Percentiles rank a stretch among this genome's conserved stretches.
Evolutionary conservation across 2,888 invertebrate genomes (phyloP).

Genomic region (Zhuqinia jingwanae): DNA sequence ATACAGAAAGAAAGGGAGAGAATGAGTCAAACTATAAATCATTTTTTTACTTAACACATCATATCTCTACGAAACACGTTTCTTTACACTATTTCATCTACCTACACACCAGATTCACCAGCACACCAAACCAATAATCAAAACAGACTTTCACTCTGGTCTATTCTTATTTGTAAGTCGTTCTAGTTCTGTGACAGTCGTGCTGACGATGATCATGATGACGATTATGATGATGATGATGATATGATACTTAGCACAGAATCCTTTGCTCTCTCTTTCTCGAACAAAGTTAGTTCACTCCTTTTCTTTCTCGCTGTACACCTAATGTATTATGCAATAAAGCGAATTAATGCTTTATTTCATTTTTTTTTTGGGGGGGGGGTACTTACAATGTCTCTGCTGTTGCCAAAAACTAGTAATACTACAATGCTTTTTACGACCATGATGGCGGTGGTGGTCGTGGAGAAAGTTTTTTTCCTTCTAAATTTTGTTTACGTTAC

Average conservation of each 20-base stretch:
- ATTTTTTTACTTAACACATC: slow-evolving; percentile 28
- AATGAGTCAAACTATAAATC: slow-evolving; percentile 49
- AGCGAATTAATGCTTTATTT: not conserved
- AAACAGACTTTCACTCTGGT: too few relatives aligned
- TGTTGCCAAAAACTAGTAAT: not conserved
- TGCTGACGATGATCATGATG: too few relatives aligned
- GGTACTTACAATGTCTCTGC: not conserved
- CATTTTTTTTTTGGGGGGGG: slow-evolving; percentile 17
- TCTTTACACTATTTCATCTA: too few relatives aligned
- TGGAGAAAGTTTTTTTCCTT: not conserved
- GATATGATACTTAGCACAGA: too few relatives aligned
- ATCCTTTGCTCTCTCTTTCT: not conserved
- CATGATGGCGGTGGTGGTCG: too few relatives aligned
- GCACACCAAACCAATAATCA: too few relatives aligned
- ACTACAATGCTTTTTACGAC: not conserved
- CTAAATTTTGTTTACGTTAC: slow-evolving; percentile 30
- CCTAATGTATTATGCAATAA: slow-evolving; percentile 25
- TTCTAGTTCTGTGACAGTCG: too few relatives aligned
- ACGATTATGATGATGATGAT: too few relatives aligned
- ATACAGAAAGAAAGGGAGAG: not conserved
- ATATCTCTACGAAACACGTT: not conserved
- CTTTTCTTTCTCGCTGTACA: not conserved
- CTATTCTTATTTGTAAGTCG: too few relatives aligned
- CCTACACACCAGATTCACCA: too few relatives aligned
- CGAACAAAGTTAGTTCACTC: not conserved